phyloP scores from a whole-genome alignment of 2,113 vertebrate species.

The Petaurus breviceps region DNA sequence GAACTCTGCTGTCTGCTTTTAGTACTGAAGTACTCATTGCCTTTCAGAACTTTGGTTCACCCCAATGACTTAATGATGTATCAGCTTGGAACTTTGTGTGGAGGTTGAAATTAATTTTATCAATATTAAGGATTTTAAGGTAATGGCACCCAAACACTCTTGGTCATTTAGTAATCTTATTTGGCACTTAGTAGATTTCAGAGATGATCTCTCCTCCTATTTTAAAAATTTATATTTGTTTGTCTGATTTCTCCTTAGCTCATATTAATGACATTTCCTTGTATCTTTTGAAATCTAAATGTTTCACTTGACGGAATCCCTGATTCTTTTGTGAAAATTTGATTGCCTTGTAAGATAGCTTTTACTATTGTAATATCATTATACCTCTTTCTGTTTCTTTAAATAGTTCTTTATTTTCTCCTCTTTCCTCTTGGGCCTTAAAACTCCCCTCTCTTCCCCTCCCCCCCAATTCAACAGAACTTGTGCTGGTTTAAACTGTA shows the following conservation, averaged over 20 bases:
- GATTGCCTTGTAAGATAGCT: background rate
- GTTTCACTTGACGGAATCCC: constrained; percentile 48
- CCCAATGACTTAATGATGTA: background rate
- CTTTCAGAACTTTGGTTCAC: background rate
- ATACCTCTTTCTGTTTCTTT: background rate
- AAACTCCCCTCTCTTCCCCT: background rate
- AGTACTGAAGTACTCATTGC: background rate
- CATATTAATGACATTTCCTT: background rate
- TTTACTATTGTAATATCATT: constrained; percentile 18
- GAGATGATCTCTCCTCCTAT: constrained; percentile 16
- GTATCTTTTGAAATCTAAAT: constrained; percentile 40
- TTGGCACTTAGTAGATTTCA: constrained; percentile 20
- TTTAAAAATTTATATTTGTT: background rate
- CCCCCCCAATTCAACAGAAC: background rate
- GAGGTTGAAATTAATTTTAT: background rate
- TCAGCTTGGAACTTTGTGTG: background rate
- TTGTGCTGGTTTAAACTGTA: background rate
- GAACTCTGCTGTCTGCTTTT: background rate
- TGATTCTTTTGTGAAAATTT: constrained; percentile 39
- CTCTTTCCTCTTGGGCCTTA: constrained; percentile 8
- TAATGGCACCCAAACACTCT: background rate
- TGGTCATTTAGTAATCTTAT: background rate
- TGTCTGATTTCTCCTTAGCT: background rate
- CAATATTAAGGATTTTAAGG: background rate
- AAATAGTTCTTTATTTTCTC: background rate